Evolutionary conservation across 2,888 invertebrate species (phyloP), one percentile per base, ranked within the genome.

Genomic region (Euclidia mi): DNA sequence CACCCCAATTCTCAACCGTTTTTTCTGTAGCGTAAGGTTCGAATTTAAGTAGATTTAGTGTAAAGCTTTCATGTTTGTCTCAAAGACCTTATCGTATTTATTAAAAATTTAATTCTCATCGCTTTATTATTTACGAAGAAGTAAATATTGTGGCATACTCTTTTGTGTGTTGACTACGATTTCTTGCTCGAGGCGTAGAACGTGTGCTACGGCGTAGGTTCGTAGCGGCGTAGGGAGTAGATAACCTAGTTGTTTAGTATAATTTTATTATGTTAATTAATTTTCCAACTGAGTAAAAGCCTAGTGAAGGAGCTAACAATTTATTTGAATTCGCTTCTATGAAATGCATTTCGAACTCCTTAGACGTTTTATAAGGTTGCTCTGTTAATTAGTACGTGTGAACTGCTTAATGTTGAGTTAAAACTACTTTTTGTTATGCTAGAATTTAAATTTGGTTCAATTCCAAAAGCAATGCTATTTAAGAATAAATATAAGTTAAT

Each of bases 211-310:
- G 31, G 3, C 10, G 31, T 44, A 31, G 46, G 7, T 15, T 31
- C 65, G 55, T 65, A 41, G 48, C 25, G 11, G 17, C 10, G 28
- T 29, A 28, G 31, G 10, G 4, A 7, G 20, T 25, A 65, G 55
- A n/a, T 50, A 10, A 20, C 15, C 32, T 32, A 41, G 49, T 47
- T 17, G 32, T 42, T 56, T 10, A 25, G 12, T 3, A 11, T 31
- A 56, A 57, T 44, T 67, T 58, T 58, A 25, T 25, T 7, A 25
- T 3, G 20, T 7, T 25, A 6, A 4, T 25, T 6, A 7, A 25
- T 7, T 25, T 3, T 25, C 20, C 3, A 25, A 3, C 20, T 25
- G 4, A 25, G 4, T 25, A 25, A 6, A 25, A 25, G 7, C n/a
- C n/a, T 6, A 25, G 20, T 25, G 6, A 25, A 25, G 6, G 0